These are phyloP conservation scores for Suillia variegata DNA, from an alignment of 2,888 invertebrate species.

Conservation along the genomic window DNA sequence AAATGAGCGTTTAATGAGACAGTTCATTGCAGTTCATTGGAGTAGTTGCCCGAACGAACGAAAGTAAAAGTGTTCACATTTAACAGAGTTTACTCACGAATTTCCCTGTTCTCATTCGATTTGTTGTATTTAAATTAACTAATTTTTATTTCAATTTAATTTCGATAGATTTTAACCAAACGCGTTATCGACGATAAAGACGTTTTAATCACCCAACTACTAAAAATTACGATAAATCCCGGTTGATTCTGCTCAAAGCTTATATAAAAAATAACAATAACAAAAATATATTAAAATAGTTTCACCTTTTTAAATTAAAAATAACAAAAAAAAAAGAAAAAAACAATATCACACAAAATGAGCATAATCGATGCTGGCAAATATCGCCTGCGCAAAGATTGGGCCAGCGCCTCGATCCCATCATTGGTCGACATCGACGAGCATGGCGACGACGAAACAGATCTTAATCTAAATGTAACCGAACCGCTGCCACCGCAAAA, in stretches of 20 bases:
- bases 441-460: conserved; percentile 42
- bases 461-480: conserved; percentile 36
- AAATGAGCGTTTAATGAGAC: not conserved
- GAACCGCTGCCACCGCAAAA: conserved; percentile 53
- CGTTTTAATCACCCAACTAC: not conserved
- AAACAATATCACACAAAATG: conserved; percentile 36
- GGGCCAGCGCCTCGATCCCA: conserved; percentile 60
- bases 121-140: too few species aligned
- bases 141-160: not conserved
- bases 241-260: not conserved
- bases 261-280: not conserved
- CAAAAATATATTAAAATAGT: not conserved
- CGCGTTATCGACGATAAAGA: not conserved
- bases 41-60: not conserved
- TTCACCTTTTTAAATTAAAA: not conserved
- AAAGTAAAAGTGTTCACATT: not conserved
- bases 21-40: not conserved
- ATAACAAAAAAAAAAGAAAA: conserved; percentile 5
- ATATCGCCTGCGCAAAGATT: conserved; percentile 60
- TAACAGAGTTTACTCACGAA: not conserved
- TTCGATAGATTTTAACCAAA: not conserved
- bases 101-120: too few species aligned
- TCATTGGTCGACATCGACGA: conserved; percentile 60
- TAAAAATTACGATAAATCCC: not conserved
- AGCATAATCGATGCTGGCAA: conserved; percentile 59